Conservation (phyloP, 2,888 invertebrate species). For the Megaustenia siamemsis region DNA sequence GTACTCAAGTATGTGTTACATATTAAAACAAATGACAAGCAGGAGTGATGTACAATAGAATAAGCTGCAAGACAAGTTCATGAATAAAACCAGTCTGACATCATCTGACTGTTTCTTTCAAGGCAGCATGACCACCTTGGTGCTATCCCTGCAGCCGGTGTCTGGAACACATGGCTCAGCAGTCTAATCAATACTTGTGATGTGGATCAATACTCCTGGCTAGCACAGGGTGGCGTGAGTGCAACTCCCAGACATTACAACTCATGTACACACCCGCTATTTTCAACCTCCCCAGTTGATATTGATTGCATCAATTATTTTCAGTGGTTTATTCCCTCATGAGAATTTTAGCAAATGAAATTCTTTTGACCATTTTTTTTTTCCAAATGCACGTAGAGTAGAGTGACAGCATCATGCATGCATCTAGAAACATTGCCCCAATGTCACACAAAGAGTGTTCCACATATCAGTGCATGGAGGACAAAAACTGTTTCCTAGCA, state of each 20-base stretch:
- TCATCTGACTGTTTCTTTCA: background rate
- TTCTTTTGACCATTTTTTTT: background rate
- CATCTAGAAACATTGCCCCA: no score
- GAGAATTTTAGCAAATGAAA: background rate
- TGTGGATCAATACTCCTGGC: slow-evolving; percentile 31
- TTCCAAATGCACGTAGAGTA: no score
- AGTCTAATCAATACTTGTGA: slow-evolving; percentile 38
- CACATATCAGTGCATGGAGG: no score
- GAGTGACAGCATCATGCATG: no score
- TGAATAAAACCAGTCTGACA: background rate
- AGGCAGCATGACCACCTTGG: background rate
- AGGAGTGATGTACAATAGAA: background rate
- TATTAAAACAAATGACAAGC: background rate
- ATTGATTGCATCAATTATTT: slow-evolving; percentile 39
- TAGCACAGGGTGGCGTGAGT: slow-evolving; percentile 17
- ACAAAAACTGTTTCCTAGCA: no score
- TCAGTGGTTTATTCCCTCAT: background rate
- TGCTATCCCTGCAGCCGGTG: slow-evolving; percentile 11
- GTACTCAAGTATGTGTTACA: background rate
- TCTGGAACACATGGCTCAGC: slow-evolving; percentile 41
- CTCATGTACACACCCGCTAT: background rate
- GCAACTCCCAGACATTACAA: background rate
- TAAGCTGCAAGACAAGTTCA: background rate
- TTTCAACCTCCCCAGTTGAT: slow-evolving; percentile 12
- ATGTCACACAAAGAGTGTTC: no score